phyloP scores from a whole-genome alignment of 2,797 vertebrate genomes.

The Dallia pectoralis region DNA sequence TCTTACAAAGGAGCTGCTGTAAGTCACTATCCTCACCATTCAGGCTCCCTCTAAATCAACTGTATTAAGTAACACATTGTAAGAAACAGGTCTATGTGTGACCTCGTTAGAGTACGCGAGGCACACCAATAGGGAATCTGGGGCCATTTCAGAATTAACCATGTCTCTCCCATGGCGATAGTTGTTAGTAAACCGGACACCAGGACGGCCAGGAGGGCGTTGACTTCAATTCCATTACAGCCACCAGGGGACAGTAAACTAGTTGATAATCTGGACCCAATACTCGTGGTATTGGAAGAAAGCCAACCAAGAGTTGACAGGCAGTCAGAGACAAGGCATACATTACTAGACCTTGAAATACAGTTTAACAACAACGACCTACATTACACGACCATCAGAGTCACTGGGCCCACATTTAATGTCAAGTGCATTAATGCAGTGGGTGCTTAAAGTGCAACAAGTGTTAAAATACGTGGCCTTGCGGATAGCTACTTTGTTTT shows the following conservation, averaged over 20 bases:
- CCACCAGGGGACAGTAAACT: slow-evolving; percentile 34
- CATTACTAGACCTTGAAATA: background rate
- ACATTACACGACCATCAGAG: background rate
- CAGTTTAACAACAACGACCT: background rate
- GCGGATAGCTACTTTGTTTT: no score
- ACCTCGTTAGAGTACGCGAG: slow-evolving; percentile 3
- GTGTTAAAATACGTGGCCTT: no score
- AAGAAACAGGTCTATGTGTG: background rate
- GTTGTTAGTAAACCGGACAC: slow-evolving; percentile 17
- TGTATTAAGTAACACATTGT: background rate
- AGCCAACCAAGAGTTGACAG: slow-evolving; percentile 10
- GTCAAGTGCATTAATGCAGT: background rate
- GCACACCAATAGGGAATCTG: background rate
- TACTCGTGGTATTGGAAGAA: slow-evolving; percentile 33
- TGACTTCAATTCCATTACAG: slow-evolving; percentile 39
- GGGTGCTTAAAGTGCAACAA: background rate
- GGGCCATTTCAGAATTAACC: background rate
- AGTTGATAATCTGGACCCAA: slow-evolving; percentile 45
- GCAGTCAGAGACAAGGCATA: background rate
- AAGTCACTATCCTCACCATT: no score
- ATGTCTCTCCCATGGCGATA: slow-evolving; percentile 15
- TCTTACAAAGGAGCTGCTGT: no score
- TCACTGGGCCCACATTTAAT: background rate
- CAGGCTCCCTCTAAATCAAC: no score
- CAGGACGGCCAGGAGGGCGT: slow-evolving; percentile 19